Evolutionary conservation across 2,888 invertebrate species (phyloP).

Genomic region (Linnaemya tessellans): DNA sequence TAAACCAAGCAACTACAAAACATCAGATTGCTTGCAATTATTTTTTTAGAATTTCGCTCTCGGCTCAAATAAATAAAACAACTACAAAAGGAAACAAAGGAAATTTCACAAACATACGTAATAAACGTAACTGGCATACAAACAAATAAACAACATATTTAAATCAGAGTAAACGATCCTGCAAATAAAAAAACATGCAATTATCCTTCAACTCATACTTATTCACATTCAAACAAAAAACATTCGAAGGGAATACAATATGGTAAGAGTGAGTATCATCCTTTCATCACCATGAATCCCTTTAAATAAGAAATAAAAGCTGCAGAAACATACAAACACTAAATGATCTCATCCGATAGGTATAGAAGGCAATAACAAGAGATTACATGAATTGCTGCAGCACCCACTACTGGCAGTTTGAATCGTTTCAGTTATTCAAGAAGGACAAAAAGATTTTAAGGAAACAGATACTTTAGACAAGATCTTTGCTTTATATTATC

Average conservation of each 20-base stretch:
- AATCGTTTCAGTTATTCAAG: not conserved
- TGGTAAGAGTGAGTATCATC: slow-evolving; percentile 23
- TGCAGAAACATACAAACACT: slow-evolving; percentile 28
- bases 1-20: slow-evolving; percentile 65
- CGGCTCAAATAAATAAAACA: slow-evolving; percentile 71
- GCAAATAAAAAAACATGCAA: slow-evolving; percentile 37
- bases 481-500: slow-evolving; percentile 26
- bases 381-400: slow-evolving; percentile 56
- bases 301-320: slow-evolving; percentile 29
- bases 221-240: slow-evolving; percentile 27
- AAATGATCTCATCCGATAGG: slow-evolving; percentile 59
- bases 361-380: slow-evolving; percentile 56
- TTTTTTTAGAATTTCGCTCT: slow-evolving; percentile 68
- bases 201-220: slow-evolving; percentile 51
- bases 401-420: slow-evolving; percentile 65
- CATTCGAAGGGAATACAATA: slow-evolving; percentile 21
- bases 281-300: slow-evolving; percentile 56
- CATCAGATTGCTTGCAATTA: slow-evolving; percentile 71
- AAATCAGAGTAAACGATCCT: slow-evolving; percentile 67
- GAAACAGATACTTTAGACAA: slow-evolving; percentile 65
- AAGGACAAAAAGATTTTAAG: slow-evolving; percentile 38
- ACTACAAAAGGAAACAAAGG: slow-evolving; percentile 51
- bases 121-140: slow-evolving; percentile 53
- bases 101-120: slow-evolving; percentile 40
- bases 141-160: slow-evolving; percentile 58